phyloP scores from a whole-genome alignment of 2,888 invertebrate species.

The Scaptomyza polygonia region DNA sequence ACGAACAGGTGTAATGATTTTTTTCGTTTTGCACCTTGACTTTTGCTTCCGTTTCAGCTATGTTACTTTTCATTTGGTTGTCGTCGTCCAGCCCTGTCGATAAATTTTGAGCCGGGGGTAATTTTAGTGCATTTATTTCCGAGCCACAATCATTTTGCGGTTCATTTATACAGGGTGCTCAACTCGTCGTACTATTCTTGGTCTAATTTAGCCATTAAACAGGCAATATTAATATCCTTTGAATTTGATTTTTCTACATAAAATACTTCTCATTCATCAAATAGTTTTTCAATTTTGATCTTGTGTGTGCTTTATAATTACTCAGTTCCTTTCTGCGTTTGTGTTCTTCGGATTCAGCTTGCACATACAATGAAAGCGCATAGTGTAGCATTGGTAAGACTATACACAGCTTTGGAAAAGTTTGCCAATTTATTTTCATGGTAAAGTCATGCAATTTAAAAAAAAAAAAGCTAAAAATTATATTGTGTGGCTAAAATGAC shows the following conservation, averaged over 20 bases:
- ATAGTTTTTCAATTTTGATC: not conserved
- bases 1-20: slow-evolving; percentile 80
- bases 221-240: slow-evolving; percentile 7
- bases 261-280: not conserved
- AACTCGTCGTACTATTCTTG: slow-evolving; percentile 1
- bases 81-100: slow-evolving; percentile 45
- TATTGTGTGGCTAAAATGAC: not conserved
- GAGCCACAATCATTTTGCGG: slow-evolving; percentile 12
- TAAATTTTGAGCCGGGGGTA: slow-evolving; percentile 60
- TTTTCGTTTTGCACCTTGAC: slow-evolving; percentile 74
- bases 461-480: too few relatives aligned
- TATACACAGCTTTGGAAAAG: slow-evolving; percentile 60
- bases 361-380: slow-evolving; percentile 21
- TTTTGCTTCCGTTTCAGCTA: slow-evolving; percentile 65
- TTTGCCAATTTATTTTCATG: slow-evolving; percentile 49
- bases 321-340: slow-evolving; percentile 44
- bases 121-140: slow-evolving; percentile 68
- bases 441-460: not conserved
- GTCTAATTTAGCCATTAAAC: slow-evolving; percentile 10
- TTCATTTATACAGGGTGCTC: slow-evolving; percentile 56
- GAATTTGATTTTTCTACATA: slow-evolving; percentile 22
- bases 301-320: not conserved
- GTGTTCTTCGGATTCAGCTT: slow-evolving; percentile 41
- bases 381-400: slow-evolving; percentile 58
- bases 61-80: slow-evolving; percentile 20